phyloP scores from a whole-genome alignment of 35 echinoderm and acorn worm genomes.

The Ophiothrix spiculata region DNA sequence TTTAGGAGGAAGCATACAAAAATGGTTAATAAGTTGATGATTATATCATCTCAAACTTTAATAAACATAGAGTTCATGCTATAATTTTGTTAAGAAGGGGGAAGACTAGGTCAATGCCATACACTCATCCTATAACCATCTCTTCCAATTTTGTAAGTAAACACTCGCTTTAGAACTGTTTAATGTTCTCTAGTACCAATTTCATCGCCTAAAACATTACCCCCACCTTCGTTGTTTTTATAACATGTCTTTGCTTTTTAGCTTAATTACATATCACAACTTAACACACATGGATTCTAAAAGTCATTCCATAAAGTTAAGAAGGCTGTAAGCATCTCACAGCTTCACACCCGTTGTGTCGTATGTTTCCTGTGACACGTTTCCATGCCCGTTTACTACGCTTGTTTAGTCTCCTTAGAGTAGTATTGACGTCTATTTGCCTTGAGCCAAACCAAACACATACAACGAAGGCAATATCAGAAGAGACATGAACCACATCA shows the following conservation, averaged over 20 bases:
- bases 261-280: conserved; percentile 4
- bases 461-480: neutral
- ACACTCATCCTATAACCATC: neutral
- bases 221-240: neutral
- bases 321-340: neutral
- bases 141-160: neutral
- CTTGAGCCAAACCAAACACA: neutral
- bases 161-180: neutral
- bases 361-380: neutral
- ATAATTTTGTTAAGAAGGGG: neutral
- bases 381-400: neutral
- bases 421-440: conserved; percentile 1
- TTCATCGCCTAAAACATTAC: no score
- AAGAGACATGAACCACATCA: conserved; percentile 3
- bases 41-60: neutral
- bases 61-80: neutral
- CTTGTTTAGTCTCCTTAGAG: conserved; percentile 4
- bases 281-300: no score
- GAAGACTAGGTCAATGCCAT: conserved; percentile 4
- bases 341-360: neutral
- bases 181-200: conserved; percentile 1
- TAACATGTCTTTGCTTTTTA: neutral
- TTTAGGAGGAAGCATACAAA: neutral
- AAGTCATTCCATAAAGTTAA: neutral
- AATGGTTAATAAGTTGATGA: neutral